phyloP scores from a whole-genome alignment of 2,797 vertebrate species.

The Xenopus petersii region DNA sequence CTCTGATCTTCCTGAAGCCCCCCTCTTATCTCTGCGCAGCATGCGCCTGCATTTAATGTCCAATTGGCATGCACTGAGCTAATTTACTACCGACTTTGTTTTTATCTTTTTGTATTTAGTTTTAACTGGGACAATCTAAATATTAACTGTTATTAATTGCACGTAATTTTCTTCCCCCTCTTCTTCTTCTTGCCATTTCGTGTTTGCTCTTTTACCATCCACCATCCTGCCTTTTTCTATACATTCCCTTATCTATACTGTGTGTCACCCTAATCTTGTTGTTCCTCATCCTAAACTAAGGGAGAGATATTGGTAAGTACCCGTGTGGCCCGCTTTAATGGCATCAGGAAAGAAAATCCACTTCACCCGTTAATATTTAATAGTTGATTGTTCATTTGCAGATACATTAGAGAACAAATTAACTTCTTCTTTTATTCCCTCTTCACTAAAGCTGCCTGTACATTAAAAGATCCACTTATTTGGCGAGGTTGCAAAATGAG shows the following conservation, averaged over 20 bases:
- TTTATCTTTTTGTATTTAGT: not conserved
- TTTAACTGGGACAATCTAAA: constrained; percentile 71
- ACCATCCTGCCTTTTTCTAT: constrained; percentile 35
- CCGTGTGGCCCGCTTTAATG: constrained; percentile 9
- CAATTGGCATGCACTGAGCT: constrained; percentile 29
- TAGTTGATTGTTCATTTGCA: too few species aligned
- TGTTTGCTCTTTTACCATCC: constrained; percentile 52
- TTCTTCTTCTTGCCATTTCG: constrained; percentile 69
- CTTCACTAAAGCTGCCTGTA: too few species aligned
- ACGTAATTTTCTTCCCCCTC: constrained; percentile 79
- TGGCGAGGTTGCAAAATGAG: too few species aligned
- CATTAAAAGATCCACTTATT: too few species aligned
- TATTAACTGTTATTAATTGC: constrained; percentile 85
- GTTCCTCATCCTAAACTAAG: constrained; percentile 61
- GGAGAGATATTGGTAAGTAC: constrained; percentile 97
- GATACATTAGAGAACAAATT: too few species aligned
- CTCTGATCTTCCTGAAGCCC: not conserved
- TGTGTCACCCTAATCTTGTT: constrained; percentile 35
- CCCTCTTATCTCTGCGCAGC: constrained; percentile 20
- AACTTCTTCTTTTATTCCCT: too few species aligned
- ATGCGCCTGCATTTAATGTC: constrained; percentile 28
- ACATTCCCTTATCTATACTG: constrained; percentile 35
- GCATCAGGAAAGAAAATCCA: constrained; percentile 13
- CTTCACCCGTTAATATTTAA: not conserved
- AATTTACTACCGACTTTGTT: constrained; percentile 21